Conservation (phyloP, 2,888 invertebrate species). For the Pyrgus malvae region DNA sequence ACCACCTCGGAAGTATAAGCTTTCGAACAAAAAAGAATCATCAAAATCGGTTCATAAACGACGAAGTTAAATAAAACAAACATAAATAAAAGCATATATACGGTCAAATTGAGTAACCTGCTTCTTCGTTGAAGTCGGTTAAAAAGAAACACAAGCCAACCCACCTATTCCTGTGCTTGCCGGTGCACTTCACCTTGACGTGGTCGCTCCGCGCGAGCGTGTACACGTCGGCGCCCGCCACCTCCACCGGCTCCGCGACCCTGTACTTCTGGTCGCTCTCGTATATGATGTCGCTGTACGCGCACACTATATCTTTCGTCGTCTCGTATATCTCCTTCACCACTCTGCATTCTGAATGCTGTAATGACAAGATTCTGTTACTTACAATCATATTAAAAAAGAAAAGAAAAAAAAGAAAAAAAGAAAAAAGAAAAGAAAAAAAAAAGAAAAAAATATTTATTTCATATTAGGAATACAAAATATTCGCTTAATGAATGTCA, state of each 20-base stretch:
- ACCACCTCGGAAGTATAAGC: too few relatives aligned
- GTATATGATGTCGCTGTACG: constrained; percentile 87
- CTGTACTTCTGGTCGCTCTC: constrained; percentile 83
- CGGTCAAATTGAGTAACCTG: too few relatives aligned
- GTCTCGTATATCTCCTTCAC: constrained; percentile 48
- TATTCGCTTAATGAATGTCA: too few relatives aligned
- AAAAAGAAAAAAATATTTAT: too few relatives aligned
- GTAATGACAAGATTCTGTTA: constrained; percentile 41
- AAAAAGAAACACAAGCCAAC: not conserved
- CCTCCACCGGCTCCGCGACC: constrained; percentile 74
- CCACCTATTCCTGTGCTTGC: constrained; percentile 50
- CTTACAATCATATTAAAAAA: not conserved
- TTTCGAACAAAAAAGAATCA: too few relatives aligned
- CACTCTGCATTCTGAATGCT: constrained; percentile 76
- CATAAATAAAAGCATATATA: too few relatives aligned
- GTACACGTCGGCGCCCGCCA: constrained; percentile 31
- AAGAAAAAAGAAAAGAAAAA: too few relatives aligned
- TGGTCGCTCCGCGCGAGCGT: constrained; percentile 38
- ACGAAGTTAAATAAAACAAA: too few relatives aligned
- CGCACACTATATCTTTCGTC: constrained; percentile 63
- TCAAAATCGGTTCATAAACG: too few relatives aligned
- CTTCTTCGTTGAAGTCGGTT: not conserved
- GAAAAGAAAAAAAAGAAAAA: not conserved
- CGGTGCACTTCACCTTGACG: constrained; percentile 81
- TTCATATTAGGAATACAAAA: too few relatives aligned